Percentiles rank a stretch among this genome's conserved stretches.
Conservation (phyloP, 2,797 vertebrate species). For the Gephyroberyx darwinii region DNA sequence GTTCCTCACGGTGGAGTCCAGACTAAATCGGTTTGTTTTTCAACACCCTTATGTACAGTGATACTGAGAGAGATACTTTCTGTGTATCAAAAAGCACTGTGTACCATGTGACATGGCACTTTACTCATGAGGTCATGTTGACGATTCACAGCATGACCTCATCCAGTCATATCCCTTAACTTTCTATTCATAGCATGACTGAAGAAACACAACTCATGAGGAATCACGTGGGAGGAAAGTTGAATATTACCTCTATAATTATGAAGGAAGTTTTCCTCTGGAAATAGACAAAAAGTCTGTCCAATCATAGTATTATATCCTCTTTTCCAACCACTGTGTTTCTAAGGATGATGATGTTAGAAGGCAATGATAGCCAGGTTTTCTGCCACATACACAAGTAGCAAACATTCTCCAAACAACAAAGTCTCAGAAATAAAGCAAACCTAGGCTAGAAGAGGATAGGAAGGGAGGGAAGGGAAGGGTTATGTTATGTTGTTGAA, state of each 20-base stretch:
- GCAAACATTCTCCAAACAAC: constrained; percentile 14
- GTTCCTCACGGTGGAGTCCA: constrained; percentile 27
- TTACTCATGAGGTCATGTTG: constrained; percentile 22
- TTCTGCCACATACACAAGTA: constrained; percentile 42
- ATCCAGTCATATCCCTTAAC: constrained; percentile 19
- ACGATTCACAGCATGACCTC: constrained; percentile 32
- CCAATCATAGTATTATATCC: constrained; percentile 48
- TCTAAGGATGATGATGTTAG: constrained; percentile 22
- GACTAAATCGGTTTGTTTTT: constrained; percentile 18
- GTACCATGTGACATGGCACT: background rate
- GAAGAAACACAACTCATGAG: constrained; percentile 25
- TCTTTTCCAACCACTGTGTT: constrained; percentile 59
- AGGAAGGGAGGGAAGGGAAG: background rate
- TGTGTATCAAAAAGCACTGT: background rate
- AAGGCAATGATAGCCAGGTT: constrained; percentile 20
- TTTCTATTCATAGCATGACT: constrained; percentile 40
- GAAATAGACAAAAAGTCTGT: constrained; percentile 46
- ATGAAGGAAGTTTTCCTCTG: constrained; percentile 50
- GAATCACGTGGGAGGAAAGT: constrained; percentile 49
- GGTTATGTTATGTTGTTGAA: background rate
- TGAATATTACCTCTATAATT: constrained; percentile 66
- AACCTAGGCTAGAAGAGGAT: background rate
- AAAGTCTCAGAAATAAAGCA: background rate
- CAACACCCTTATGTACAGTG: background rate
- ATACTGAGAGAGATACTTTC: background rate